A percentile compares a stretch with the other conserved stretches of the same genome.
Conservation (phyloP, 2,113 vertebrate genomes). For the Bolborhynchus lineola region DNA sequence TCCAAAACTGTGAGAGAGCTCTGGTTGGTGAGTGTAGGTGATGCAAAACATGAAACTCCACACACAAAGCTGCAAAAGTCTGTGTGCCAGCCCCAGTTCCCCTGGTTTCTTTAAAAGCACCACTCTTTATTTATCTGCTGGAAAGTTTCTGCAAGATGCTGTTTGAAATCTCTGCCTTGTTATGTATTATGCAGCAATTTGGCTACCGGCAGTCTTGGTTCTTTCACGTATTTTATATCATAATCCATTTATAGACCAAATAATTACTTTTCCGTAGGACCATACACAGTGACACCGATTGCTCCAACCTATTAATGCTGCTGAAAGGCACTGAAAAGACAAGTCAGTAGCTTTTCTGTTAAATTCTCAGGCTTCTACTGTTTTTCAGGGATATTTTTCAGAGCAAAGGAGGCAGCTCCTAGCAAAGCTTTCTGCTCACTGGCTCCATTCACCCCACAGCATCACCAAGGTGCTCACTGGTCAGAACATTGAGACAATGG, state of each 20-base stretch:
- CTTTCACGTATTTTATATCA: conserved; percentile 12
- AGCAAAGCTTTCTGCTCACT: background rate
- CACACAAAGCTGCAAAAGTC: background rate
- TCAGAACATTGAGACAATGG: background rate
- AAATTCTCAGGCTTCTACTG: background rate
- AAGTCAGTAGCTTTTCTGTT: background rate
- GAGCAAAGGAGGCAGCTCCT: background rate
- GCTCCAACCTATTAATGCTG: background rate
- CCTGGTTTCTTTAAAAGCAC: background rate
- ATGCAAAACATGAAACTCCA: background rate
- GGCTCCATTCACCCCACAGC: background rate
- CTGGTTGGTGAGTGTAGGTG: background rate
- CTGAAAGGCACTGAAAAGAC: background rate
- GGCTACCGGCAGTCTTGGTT: background rate
- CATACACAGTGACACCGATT: background rate
- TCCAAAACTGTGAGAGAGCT: background rate
- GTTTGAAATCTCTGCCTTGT: conserved; percentile 1
- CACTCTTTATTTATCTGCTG: background rate
- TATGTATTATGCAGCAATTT: conserved; percentile 44
- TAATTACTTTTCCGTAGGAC: background rate
- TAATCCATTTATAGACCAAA: conserved; percentile 20
- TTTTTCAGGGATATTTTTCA: background rate
- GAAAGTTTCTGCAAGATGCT: background rate
- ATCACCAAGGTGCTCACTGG: rapidly evolving
- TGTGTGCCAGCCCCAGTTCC: background rate